Percentiles rank a stretch among this genome's conserved stretches.
Evolutionary conservation across 2,888 invertebrate species (phyloP).

Genomic region (Iphiclides podalirius): DNA sequence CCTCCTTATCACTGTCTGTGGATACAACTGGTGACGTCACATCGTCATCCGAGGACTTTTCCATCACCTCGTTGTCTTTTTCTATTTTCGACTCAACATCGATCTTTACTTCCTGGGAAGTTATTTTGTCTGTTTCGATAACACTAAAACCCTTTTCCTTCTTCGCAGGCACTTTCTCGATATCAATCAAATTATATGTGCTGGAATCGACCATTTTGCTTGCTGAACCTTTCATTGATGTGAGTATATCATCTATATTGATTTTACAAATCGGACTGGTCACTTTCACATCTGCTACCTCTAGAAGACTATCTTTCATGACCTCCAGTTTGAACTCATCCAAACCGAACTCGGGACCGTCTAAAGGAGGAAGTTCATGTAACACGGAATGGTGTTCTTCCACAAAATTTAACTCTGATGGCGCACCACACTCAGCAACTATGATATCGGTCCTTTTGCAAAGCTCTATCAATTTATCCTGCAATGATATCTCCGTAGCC

Average conservation of each 20-base stretch:
- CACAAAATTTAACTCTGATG: slow-evolving; percentile 65
- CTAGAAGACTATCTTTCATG: slow-evolving; percentile 68
- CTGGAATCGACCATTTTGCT: slow-evolving; percentile 56
- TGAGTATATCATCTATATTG: slow-evolving; percentile 67
- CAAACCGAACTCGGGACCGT: slow-evolving; percentile 62
- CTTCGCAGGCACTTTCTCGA: slow-evolving; percentile 61
- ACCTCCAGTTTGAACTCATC: slow-evolving; percentile 70
- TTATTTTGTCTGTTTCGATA: slow-evolving; percentile 64
- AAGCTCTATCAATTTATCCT: slow-evolving; percentile 64
- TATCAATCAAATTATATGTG: slow-evolving; percentile 65
- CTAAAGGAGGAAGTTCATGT: slow-evolving; percentile 62
- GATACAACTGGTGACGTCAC: slow-evolving; percentile 72
- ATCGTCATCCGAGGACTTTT: slow-evolving; percentile 81
- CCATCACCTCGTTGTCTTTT: slow-evolving; percentile 58
- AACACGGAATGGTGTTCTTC: slow-evolving; percentile 68
- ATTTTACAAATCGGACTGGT: slow-evolving; percentile 72
- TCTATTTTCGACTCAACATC: slow-evolving; percentile 56
- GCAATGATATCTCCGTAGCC: slow-evolving; percentile 47
- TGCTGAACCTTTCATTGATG: slow-evolving; percentile 63
- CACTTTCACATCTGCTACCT: slow-evolving; percentile 51
- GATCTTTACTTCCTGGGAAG: slow-evolving; percentile 59
- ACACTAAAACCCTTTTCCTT: slow-evolving; percentile 66
- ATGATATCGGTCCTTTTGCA: slow-evolving; percentile 72
- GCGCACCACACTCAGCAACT: slow-evolving; percentile 71
- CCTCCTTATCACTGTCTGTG: slow-evolving; percentile 79